Base-by-base conservation (phyloP, 2,797 vertebrate species). In the Sebastes oblongus region DNA sequence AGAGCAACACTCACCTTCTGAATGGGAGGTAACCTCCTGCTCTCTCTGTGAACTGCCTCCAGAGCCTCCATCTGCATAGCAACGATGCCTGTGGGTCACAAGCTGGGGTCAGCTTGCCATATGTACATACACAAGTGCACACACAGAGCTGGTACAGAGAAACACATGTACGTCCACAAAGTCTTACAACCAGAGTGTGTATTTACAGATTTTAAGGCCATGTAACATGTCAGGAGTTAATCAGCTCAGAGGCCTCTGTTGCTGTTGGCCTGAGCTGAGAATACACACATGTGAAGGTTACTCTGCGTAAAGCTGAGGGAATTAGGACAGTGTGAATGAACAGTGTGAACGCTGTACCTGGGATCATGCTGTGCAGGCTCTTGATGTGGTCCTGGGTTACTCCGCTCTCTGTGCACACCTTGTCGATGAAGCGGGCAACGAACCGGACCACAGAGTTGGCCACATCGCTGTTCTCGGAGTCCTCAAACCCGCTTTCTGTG, bases 341-440 rank as follows among this genome's bases (percentile, higher is more conserved):
- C 42, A 27, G 20, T 1, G 61, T 27, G 72, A 30, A 52, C 0
- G 39, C 24, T 66, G 66, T 91, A 99, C 98, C 98, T 96, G 98
- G 98, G 89, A 99, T 99, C 98, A 99, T 99, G 91, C 96, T 98
- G 88, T 99, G 98, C 89, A 99, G 96, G 84, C 96, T 98, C 94
- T 98, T 99, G 95, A 99, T 98, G 88, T 99, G 98, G 54, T 99
- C 98, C 92, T 99, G 98, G 32, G 98, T 99, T 70, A 99, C 98
- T 8, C 97, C 97, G 13, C 98, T 99, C 91, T 99, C 98, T 0
- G 98, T 99, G 94, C 98, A 99, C 87, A 99, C 98, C 85, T 99
- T 99, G 93, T 99, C 98, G 68, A 99, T 98, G 94, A 99, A 99
- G 64, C 98, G 97, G 5, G 98, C 97, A 60, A 99, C 96, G 75